Percentiles rank a stretch among this genome's conserved stretches.
Evolutionary conservation across 2,797 vertebrate genomes (phyloP).

Genomic region (Crocidura indochinensis): DNA sequence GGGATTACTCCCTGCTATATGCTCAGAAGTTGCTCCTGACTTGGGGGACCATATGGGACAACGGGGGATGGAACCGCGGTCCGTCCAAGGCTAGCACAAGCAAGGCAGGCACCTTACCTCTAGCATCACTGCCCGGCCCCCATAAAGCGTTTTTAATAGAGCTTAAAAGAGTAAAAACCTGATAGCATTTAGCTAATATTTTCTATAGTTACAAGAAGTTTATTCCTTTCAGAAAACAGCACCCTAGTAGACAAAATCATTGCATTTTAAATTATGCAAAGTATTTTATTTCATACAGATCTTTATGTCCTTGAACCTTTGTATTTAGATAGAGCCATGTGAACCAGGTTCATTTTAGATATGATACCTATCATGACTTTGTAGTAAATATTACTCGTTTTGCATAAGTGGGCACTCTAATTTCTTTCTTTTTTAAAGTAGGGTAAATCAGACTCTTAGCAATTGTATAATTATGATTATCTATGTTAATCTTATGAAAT

Average conservation of each 20-base stretch:
- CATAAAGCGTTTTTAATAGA: neutral
- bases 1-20: too few species aligned
- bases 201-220: neutral
- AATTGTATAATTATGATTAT: neutral
- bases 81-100: too few species aligned
- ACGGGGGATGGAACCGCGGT: too few species aligned
- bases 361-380: neutral
- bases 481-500: conserved; percentile 2
- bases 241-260: neutral
- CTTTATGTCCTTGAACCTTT: neutral
- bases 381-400: neutral
- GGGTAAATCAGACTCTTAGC: neutral
- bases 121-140: too few species aligned
- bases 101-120: too few species aligned
- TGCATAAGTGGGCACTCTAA: neutral
- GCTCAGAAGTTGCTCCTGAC: too few species aligned
- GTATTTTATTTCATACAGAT: neutral
- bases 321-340: neutral
- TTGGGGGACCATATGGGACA: too few species aligned
- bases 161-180: neutral
- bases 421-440: conserved; percentile 5
- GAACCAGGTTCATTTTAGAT: neutral
- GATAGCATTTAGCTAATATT: neutral
- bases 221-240: neutral
- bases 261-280: neutral